Base-by-base conservation (phyloP, 2,888 invertebrate genomes). In the Busseola fusca region DNA sequence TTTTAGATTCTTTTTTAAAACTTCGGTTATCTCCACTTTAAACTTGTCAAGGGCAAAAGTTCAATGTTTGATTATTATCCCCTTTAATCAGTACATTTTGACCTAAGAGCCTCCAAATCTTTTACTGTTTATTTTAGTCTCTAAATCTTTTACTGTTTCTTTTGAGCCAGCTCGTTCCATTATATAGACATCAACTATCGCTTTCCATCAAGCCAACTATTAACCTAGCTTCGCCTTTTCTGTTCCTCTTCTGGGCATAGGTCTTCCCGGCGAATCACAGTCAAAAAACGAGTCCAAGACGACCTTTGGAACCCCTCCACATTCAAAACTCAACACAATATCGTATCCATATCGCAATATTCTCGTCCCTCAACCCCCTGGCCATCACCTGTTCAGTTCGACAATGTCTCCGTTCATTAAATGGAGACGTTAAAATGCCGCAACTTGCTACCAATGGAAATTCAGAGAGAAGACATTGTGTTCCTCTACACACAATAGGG, bases 401-500 rank as follows among this genome's bases (percentile, higher is more conserved):
- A 88, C 87, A 85, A 85, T 84, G 84, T 83, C 85, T 73, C 88
- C 81, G 84, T 90, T 89, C 89, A 89, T 87, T 86, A 84, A 80
- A 82, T 80, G 73, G 84, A 85, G 84, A 83, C 81, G 78, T 84
- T 86, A 83, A 86, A 86, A 86, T 80, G 84, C 83, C 69, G 68
- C 83, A 81, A 81, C 69, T 78, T 83, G 74, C 73, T 42, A 68
- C 80, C 76, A 82, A 83, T 86, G 85, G 84, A 86, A 87, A 87
- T 88, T 83, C 82, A 84, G 72, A 63, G 80, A 64, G 81, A 88
- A 88, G 88, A 88, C 86, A 88, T 86, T 88, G 86, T 87, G 80
- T 54, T 78, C 71, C 72, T 64, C 58, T n/a, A 14, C 14, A 58
- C 59, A 77, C 84, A 84, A 86, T 82, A 70, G 74, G 57, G 40